Percentiles rank a stretch among this genome's conserved stretches.
These are phyloP conservation scores for Colostygia pectinataria DNA, from an alignment of 2,888 invertebrate species.

Conservation along the genomic window DNA sequence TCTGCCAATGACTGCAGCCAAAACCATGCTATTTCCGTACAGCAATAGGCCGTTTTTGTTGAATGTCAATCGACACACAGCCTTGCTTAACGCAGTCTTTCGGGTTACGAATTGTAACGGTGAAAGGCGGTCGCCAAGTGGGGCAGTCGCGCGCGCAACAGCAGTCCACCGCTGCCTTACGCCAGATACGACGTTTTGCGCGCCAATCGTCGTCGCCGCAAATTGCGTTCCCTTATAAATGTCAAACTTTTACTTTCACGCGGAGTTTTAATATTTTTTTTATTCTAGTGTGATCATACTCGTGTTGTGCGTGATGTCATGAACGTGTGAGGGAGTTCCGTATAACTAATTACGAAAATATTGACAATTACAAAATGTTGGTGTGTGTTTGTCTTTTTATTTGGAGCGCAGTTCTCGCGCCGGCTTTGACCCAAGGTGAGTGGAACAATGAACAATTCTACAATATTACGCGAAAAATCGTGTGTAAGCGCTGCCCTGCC, in stretches of 20 bases:
- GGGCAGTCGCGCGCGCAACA: slow-evolving; percentile 48
- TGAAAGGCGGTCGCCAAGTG: slow-evolving; percentile 61
- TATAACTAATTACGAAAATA: slow-evolving; percentile 35
- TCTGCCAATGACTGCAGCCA: slow-evolving; percentile 24
- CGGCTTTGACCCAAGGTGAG: slow-evolving; percentile 75
- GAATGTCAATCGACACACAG: slow-evolving; percentile 79
- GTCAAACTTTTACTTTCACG: slow-evolving; percentile 65
- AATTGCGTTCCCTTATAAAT: slow-evolving; percentile 42
- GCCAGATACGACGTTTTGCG: slow-evolving; percentile 37
- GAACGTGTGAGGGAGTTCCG: slow-evolving; percentile 59
- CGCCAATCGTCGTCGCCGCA: slow-evolving; percentile 18
- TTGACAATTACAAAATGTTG: slow-evolving; percentile 68
- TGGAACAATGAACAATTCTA: slow-evolving; percentile 58
- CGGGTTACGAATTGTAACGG: slow-evolving; percentile 73
- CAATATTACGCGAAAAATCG: slow-evolving; percentile 39
- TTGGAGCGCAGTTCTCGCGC: slow-evolving; percentile 71
- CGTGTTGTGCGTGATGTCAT: slow-evolving; percentile 55
- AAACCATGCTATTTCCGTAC: slow-evolving; percentile 67
- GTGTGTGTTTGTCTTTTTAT: slow-evolving; percentile 67
- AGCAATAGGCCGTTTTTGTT: slow-evolving; percentile 67
- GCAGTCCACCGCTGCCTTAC: slow-evolving; percentile 50
- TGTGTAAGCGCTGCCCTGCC: slow-evolving; percentile 23
- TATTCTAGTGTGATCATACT: slow-evolving; percentile 27
- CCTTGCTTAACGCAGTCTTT: slow-evolving; percentile 76
- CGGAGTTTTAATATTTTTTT: slow-evolving; percentile 44